Evolutionary conservation across 2,797 vertebrate genomes (phyloP).

Genomic region (Oophaga sylvatica): DNA sequence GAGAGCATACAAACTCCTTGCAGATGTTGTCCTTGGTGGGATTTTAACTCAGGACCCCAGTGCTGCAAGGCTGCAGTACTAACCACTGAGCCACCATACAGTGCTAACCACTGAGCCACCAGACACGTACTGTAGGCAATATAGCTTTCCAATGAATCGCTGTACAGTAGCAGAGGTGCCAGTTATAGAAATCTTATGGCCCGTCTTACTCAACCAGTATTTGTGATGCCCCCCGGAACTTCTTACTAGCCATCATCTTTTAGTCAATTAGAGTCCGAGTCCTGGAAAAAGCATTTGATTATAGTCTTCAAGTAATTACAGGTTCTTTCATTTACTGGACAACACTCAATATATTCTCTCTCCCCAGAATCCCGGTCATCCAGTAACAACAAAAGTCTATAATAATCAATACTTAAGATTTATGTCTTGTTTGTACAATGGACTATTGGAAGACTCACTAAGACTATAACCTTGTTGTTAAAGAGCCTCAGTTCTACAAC

Average conservation of each 20-base stretch:
- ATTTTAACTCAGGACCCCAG: too few species aligned
- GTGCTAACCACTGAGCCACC: too few species aligned
- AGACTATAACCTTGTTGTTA: background rate
- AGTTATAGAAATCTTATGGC: background rate
- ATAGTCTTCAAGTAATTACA: background rate
- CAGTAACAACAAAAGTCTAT: background rate
- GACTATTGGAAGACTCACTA: slow-evolving; percentile 34
- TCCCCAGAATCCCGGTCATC: background rate
- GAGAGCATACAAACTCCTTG: too few species aligned
- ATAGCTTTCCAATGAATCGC: background rate
- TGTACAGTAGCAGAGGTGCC: background rate
- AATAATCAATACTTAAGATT: slow-evolving; percentile 51
- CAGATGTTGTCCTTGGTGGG: too few species aligned
- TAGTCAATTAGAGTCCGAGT: background rate
- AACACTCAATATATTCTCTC: background rate
- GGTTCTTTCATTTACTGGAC: slow-evolving; percentile 5
- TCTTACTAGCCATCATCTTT: background rate
- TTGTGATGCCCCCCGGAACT: background rate
- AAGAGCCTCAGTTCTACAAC: background rate
- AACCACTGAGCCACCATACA: too few species aligned
- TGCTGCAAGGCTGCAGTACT: too few species aligned
- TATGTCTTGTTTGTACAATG: slow-evolving; percentile 29
- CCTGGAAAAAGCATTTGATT: background rate
- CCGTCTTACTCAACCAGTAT: background rate
- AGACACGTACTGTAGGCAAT: too few species aligned